phyloP scores from a whole-genome alignment of 2,797 vertebrate species.

The Lacerta viridis region DNA sequence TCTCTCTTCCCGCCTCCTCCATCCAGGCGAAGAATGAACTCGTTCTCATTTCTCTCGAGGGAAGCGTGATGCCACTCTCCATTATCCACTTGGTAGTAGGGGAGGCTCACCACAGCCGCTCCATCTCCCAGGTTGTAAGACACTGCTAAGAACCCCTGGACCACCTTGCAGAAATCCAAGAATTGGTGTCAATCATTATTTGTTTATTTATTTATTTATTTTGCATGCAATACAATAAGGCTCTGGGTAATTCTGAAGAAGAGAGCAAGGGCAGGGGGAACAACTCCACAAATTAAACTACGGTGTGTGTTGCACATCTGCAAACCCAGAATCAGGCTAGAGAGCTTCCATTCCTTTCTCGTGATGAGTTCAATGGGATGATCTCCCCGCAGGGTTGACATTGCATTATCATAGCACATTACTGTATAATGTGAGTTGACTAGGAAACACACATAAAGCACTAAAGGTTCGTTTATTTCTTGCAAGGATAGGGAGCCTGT shows the following conservation, averaged over 20 bases:
- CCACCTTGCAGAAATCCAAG: slow-evolving; percentile 76
- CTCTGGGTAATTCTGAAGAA: slow-evolving; percentile 11
- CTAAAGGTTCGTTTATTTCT: neutral
- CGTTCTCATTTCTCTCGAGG: slow-evolving; percentile 89
- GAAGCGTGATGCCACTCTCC: slow-evolving; percentile 90
- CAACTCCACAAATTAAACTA: no score
- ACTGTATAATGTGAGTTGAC: slow-evolving; percentile 4
- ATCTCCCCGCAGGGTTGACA: neutral
- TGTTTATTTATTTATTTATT: no score
- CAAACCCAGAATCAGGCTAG: neutral
- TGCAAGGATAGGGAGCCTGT: neutral
- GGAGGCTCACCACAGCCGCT: slow-evolving; percentile 85
- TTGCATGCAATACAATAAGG: neutral
- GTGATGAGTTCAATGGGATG: neutral
- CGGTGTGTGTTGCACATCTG: neutral
- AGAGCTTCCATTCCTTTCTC: neutral
- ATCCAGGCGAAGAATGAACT: slow-evolving; percentile 87
- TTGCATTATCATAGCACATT: neutral
- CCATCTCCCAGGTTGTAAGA: slow-evolving; percentile 91
- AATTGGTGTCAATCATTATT: slow-evolving; percentile 22
- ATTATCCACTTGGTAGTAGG: slow-evolving; percentile 87
- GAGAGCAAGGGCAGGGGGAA: no score
- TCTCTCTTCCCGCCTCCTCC: slow-evolving; percentile 88
- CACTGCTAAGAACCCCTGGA: slow-evolving; percentile 84
- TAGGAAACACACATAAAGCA: neutral